Base-by-base conservation (phyloP, 2,888 invertebrate species). In the Leptinotarsa peninsularis region DNA sequence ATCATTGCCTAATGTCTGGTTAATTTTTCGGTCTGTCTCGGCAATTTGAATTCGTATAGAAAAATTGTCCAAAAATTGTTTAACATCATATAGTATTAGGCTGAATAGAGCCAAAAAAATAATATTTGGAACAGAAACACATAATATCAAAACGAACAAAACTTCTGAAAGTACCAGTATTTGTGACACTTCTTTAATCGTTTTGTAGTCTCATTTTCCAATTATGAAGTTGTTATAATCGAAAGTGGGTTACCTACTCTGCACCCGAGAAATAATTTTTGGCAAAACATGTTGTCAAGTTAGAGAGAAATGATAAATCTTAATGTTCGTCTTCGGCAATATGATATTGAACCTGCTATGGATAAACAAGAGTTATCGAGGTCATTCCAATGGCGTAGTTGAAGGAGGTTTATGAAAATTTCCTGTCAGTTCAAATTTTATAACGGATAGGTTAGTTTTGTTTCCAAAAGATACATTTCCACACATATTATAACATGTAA, bases 171-270 rank as follows among this genome's bases (percentile, higher is more conserved):
- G 17, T 5, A 52, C 14, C 23, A 58, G 14, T 18, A 15, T 63
- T 27, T 33, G 27, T 33, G 2, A 33, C 27, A 23, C 14, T 58
- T 13, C 14, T 58, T 13, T 7, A 3, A 3, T 21, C 3, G 13
- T 43, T 43, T 43, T 43, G 10, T 13, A 13, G 43, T 43, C 10
- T 43, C 43, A 43, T 43, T 43, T 43, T 43, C 10, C 43, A 43
- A 43, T 43, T 43, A 4, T 52, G 52, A 52, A 52, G n/a, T 52
- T 52, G 52, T 4, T 15, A 17, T 52, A 4, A 52, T 52, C n/a
- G 33, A 43, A 43, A 63, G 63, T 43, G 27, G 63, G 43, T n/a
- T 10, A 63, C 63, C 63, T 33, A 63, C 43, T 63, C 17, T 63
- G 33, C 43, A n/a, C 13, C n/a, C 43, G 33, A n/a, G 7, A n/a